phyloP scores from a whole-genome alignment of 2,888 invertebrate genomes.

The Tetropium fuscum region DNA sequence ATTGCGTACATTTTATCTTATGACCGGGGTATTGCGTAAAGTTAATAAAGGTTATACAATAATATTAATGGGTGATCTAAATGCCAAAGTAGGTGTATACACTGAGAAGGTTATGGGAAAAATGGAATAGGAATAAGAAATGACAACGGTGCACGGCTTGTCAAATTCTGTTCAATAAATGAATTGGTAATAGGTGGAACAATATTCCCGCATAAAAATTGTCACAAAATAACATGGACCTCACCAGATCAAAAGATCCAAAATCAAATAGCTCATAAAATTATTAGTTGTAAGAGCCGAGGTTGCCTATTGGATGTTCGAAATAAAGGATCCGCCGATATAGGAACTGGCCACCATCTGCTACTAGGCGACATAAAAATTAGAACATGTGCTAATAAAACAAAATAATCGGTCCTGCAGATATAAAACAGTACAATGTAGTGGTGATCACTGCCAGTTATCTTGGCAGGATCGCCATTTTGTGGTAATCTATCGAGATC shows the following conservation, averaged over 20 bases:
- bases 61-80: neutral
- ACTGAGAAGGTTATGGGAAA: neutral
- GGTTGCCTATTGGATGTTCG: neutral
- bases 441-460: no score
- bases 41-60: neutral
- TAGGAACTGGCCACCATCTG: neutral
- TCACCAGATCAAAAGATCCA: neutral
- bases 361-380: neutral
- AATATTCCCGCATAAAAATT: neutral
- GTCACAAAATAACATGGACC: neutral
- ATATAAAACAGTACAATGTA: neutral
- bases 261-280: neutral
- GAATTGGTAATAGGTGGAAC: neutral
- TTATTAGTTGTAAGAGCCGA: neutral
- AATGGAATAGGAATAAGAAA: slow-evolving; percentile 1
- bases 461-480: no score
- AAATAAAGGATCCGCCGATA: neutral
- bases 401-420: neutral
- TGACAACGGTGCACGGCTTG: neutral
- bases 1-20: no score
- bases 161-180: neutral
- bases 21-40: neutral
- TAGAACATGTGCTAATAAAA: neutral
- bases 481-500: no score
- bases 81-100: neutral